Evolutionary conservation across 2,888 invertebrate genomes (phyloP).

Genomic region (Protophormia terraenovae): DNA sequence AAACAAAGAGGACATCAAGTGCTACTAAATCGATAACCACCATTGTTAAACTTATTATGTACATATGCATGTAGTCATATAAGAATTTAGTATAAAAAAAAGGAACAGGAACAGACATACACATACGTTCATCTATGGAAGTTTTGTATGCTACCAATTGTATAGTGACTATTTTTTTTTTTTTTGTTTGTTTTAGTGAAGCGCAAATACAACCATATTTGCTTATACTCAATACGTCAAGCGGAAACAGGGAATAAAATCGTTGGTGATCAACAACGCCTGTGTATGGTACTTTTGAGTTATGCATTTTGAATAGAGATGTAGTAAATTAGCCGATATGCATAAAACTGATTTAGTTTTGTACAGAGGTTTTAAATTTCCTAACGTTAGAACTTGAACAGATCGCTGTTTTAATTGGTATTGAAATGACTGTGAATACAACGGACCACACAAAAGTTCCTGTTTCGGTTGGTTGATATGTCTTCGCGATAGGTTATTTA

Average conservation of each 20-base stretch:
- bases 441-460: too few species aligned
- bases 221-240: conserved; percentile 16
- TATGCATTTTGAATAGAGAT: background rate
- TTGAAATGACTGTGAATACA: too few species aligned
- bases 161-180: conserved; percentile 17
- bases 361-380: too few species aligned
- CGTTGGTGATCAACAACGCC: background rate
- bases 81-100: background rate
- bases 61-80: background rate
- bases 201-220: conserved; percentile 48
- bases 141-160: conserved; percentile 32
- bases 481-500: too few species aligned
- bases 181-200: conserved; percentile 5
- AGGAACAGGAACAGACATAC: background rate
- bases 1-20: conserved; percentile 51
- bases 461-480: too few species aligned
- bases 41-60: conserved; percentile 51
- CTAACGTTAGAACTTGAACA: too few species aligned
- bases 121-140: background rate
- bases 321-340: too few species aligned
- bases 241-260: conserved; percentile 16
- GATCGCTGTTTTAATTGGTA: too few species aligned
- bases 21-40: conserved; percentile 62
- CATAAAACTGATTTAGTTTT: too few species aligned
- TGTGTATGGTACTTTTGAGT: background rate